Evolutionary conservation across 92 coral and sea anemone genomes (phyloP).

Genomic region (Parazoanthus atlanticus): DNA sequence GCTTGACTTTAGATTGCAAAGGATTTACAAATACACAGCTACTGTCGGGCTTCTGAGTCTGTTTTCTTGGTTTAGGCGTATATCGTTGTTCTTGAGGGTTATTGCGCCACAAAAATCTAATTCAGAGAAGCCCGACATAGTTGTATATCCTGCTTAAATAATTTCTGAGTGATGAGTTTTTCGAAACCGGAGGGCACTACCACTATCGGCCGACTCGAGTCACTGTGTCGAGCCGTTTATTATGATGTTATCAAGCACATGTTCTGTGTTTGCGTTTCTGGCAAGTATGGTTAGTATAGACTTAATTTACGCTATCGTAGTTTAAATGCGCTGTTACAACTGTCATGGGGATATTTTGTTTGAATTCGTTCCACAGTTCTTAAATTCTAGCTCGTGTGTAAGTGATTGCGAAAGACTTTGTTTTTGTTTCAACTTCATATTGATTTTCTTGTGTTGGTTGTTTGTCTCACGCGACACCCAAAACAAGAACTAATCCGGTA

Average conservation of each 20-base stretch:
- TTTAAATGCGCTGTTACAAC: background rate
- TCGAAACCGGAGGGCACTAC: conserved; percentile 7
- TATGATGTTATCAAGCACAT: background rate
- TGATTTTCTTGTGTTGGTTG: conserved; percentile 27
- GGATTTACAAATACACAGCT: background rate
- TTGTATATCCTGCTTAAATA: background rate
- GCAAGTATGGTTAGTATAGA: background rate
- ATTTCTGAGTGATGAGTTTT: background rate
- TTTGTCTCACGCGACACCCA: conserved; percentile 43
- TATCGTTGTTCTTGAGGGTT: background rate
- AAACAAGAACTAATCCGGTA: background rate
- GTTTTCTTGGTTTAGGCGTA: background rate
- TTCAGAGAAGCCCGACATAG: conserved; percentile 14
- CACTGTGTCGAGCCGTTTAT: conserved; percentile 4
- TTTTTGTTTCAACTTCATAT: conserved; percentile 38
- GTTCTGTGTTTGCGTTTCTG: conserved; percentile 31
- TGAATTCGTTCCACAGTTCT: background rate
- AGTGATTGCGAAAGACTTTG: conserved; percentile 42
- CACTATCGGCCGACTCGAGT: background rate
- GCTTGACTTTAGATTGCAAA: conserved; percentile 27
- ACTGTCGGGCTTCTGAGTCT: background rate
- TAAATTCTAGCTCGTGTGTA: background rate
- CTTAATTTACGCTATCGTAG: background rate
- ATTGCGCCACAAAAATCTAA: conserved; percentile 12
- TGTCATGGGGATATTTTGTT: background rate